A percentile compares a stretch with the other conserved stretches of the same genome.
phyloP scores from a whole-genome alignment of 2,888 invertebrate genomes.

The Noctua comes region DNA sequence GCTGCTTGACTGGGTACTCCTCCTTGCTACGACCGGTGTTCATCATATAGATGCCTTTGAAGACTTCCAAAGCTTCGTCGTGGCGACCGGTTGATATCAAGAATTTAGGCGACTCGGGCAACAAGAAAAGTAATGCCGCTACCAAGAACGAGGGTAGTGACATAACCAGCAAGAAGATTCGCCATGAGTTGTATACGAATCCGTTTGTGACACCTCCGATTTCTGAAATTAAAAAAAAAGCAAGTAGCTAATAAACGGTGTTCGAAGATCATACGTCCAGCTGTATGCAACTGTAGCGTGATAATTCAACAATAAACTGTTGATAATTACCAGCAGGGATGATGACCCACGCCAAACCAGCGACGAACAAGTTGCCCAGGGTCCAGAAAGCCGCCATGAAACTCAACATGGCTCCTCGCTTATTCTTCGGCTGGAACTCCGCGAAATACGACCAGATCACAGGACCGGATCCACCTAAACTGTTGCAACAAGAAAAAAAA shows the following conservation, averaged over 20 bases:
- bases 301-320: background rate
- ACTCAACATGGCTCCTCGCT: conserved; percentile 97
- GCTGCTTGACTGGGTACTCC: conserved; percentile 94
- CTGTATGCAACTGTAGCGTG: background rate
- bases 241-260: background rate
- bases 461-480: conserved; percentile 96
- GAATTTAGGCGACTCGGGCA: conserved; percentile 98
- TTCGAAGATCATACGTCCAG: background rate
- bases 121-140: conserved; percentile 94
- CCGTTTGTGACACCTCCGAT: conserved; percentile 92
- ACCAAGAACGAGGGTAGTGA: conserved; percentile 97
- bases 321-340: conserved; percentile 90
- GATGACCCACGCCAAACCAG: conserved; percentile 94
- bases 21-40: conserved; percentile 94
- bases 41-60: conserved; percentile 94
- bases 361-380: conserved; percentile 97
- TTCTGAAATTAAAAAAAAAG: conserved; percentile 78
- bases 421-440: conserved; percentile 97
- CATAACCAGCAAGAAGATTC: conserved; percentile 96
- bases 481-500: conserved; percentile 76
- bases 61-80: conserved; percentile 95
- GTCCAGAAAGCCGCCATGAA: conserved; percentile 99
- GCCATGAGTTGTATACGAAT: conserved; percentile 97
- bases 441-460: conserved; percentile 99
- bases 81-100: conserved; percentile 94